phyloP scores from a whole-genome alignment of 2,888 invertebrate species.

The Spodoptera exigua region DNA sequence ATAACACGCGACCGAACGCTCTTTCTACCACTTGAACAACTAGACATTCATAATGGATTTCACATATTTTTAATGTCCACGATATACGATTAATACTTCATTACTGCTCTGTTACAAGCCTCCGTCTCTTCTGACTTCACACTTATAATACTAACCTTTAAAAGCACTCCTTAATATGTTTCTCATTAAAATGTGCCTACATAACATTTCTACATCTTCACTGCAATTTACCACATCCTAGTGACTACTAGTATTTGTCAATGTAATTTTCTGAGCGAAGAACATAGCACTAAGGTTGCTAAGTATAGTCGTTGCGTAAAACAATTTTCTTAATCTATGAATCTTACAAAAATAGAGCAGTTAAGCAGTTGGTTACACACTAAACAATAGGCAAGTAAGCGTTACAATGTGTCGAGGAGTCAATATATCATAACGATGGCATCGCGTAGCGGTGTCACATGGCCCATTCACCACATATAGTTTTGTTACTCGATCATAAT shows the following conservation, averaged over 20 bases:
- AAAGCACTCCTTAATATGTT: neutral
- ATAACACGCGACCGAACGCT: no score
- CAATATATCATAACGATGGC: conserved; percentile 62
- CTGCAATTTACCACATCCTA: no score
- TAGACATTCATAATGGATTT: neutral
- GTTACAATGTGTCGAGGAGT: conserved; percentile 56
- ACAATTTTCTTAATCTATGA: neutral
- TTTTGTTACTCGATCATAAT: conserved; percentile 85
- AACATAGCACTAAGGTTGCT: no score
- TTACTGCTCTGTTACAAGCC: neutral
- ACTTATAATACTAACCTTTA: conserved; percentile 16
- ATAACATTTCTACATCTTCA: no score
- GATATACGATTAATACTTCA: conserved; percentile 11
- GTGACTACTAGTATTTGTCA: no score
- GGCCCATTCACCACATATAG: conserved; percentile 79
- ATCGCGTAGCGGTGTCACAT: conserved; percentile 65
- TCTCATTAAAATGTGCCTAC: no score
- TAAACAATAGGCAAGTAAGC: conserved; percentile 61
- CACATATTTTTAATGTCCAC: conserved; percentile 11
- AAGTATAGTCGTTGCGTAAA: no score
- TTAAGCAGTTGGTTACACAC: conserved; percentile 26
- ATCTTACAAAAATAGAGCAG: conserved; percentile 11
- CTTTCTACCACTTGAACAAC: no score
- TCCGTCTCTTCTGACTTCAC: neutral
- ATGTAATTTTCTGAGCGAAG: no score